Conservation (phyloP, 2,888 invertebrate species). For the Eupithecia inturbata region DNA sequence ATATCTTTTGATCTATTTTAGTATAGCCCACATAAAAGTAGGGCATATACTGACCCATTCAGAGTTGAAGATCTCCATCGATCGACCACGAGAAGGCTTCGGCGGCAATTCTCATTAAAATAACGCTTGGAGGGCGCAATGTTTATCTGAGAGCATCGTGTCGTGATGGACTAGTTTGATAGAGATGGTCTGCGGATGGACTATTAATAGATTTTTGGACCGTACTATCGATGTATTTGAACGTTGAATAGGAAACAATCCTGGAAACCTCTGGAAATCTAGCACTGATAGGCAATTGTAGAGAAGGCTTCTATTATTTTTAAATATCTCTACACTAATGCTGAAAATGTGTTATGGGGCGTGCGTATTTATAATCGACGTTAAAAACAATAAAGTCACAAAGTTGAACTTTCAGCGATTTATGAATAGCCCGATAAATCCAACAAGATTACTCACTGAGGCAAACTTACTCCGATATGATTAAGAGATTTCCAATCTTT, state of each 20-base stretch:
- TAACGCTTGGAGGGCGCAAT: constrained; percentile 20
- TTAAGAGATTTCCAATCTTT: constrained; percentile 5
- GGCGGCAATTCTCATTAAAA: constrained; percentile 18
- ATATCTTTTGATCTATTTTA: constrained; percentile 39
- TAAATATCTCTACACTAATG: background rate
- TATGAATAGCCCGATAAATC: background rate
- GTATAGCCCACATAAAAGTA: constrained; percentile 39
- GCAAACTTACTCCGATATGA: background rate
- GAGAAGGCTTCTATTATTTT: background rate
- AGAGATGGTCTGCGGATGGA: constrained; percentile 6
- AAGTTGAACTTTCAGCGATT: background rate
- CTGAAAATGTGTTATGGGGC: background rate
- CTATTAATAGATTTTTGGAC: constrained; percentile 1
- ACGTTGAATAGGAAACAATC: no score
- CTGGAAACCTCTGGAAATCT: no score
- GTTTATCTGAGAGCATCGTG: constrained; percentile 29
- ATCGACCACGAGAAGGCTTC: constrained; percentile 4
- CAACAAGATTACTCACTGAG: background rate
- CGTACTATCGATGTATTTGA: background rate
- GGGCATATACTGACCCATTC: constrained; percentile 44
- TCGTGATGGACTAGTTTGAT: constrained; percentile 22
- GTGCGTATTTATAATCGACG: background rate
- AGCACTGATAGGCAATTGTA: background rate
- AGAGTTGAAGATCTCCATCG: constrained; percentile 39
- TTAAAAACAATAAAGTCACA: background rate